These are phyloP conservation scores for Alces alces DNA, from an alignment of 2,113 vertebrate species.

Conservation along the genomic window DNA sequence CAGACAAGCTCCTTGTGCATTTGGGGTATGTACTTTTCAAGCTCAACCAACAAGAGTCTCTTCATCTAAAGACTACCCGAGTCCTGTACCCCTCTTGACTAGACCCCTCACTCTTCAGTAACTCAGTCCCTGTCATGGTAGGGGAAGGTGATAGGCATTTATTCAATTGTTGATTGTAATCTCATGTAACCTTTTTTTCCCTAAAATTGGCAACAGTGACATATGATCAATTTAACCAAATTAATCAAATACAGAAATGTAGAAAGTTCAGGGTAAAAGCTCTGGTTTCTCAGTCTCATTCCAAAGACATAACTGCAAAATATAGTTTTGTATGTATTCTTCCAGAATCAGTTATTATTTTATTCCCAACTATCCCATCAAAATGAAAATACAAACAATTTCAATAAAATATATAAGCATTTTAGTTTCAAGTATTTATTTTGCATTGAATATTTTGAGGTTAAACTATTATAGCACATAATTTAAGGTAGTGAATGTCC, in stretches of 20 bases:
- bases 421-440: conserved; percentile 31
- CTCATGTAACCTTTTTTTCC: conserved; percentile 9
- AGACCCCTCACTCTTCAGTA: neutral
- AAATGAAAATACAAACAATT: conserved; percentile 2
- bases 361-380: neutral
- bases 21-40: neutral
- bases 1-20: neutral
- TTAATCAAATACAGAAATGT: neutral
- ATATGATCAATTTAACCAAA: neutral
- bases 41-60: neutral
- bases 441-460: conserved; percentile 6
- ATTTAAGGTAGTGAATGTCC: neutral
- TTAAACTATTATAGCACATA: neutral
- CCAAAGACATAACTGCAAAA: neutral
- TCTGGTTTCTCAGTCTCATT: neutral
- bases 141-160: neutral
- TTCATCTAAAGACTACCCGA: neutral
- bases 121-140: neutral
- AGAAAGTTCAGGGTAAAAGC: neutral
- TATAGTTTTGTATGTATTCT: neutral
- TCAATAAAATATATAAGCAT: conserved; percentile 25
- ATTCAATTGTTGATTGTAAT: neutral
- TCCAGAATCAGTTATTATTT: conserved; percentile 7
- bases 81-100: neutral
- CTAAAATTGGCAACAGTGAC: neutral